Evolutionary conservation across 1,140 invertebrate species (phyloP).

Genomic region (Trinorchestia longiramus): DNA sequence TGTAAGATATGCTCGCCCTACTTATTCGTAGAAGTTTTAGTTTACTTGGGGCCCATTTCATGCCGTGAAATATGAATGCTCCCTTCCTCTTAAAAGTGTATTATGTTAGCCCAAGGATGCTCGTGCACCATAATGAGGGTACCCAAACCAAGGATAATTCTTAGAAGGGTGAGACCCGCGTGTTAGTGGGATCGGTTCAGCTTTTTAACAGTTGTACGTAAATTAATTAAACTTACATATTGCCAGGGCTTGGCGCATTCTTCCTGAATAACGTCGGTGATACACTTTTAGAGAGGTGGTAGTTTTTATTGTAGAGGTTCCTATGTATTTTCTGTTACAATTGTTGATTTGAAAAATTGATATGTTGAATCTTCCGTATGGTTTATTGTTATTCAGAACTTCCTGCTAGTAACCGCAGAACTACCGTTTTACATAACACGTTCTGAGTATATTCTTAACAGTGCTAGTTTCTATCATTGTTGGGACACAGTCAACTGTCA

Average conservation of each 20-base stretch:
- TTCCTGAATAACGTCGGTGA: not conserved
- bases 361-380: not conserved
- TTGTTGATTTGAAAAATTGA: not conserved
- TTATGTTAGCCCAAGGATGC: not conserved
- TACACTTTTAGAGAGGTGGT: not conserved
- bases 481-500: not conserved
- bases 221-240: not conserved
- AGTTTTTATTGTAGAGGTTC: not conserved
- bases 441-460: too few relatives aligned
- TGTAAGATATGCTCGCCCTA: not conserved
- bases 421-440: too few relatives aligned
- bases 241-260: not conserved
- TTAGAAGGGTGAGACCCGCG: not conserved
- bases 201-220: not conserved
- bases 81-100: not conserved
- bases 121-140: not conserved
- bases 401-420: too few relatives aligned
- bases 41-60: not conserved
- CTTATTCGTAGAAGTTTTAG: not conserved
- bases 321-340: not conserved
- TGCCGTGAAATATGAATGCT: not conserved
- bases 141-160: not conserved
- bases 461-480: not conserved
- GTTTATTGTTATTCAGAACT: not conserved
- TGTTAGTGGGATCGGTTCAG: not conserved